These are phyloP conservation scores for Pelecanoides urinatrix DNA, from an alignment of 2,113 vertebrate genomes.

Conservation along the genomic window DNA sequence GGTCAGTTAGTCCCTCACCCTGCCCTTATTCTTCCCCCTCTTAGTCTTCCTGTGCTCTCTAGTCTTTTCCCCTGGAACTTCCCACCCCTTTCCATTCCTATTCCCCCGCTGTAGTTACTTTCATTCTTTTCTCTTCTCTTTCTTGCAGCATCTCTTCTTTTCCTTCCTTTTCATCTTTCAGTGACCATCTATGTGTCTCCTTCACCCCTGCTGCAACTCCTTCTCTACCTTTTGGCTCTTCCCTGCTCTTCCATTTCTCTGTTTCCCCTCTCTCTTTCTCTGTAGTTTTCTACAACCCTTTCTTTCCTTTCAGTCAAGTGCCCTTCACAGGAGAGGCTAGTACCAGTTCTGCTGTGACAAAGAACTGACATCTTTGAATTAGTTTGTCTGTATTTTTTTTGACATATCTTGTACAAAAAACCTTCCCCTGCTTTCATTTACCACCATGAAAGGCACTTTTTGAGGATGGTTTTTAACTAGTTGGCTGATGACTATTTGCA, in stretches of 20 bases:
- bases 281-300: background rate
- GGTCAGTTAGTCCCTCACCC: background rate
- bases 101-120: background rate
- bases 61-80: background rate
- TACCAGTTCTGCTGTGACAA: background rate
- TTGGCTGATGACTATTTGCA: slow-evolving; percentile 15
- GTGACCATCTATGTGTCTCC: background rate
- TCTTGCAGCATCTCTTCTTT: background rate
- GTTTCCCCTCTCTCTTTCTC: background rate
- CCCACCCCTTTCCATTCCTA: background rate
- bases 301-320: background rate
- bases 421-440: background rate
- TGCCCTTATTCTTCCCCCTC: background rate
- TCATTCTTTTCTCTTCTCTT: background rate
- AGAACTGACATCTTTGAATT: background rate
- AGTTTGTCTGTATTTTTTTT: background rate
- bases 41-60: background rate
- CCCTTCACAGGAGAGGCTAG: background rate
- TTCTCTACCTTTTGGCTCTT: background rate
- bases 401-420: background rate
- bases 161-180: background rate
- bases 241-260: background rate
- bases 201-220: background rate
- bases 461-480: slow-evolving; percentile 1
- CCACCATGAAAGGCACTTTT: background rate